These are phyloP conservation scores for Thymelicus sylvestris DNA, from an alignment of 2,888 invertebrate species.

Conservation along the genomic window DNA sequence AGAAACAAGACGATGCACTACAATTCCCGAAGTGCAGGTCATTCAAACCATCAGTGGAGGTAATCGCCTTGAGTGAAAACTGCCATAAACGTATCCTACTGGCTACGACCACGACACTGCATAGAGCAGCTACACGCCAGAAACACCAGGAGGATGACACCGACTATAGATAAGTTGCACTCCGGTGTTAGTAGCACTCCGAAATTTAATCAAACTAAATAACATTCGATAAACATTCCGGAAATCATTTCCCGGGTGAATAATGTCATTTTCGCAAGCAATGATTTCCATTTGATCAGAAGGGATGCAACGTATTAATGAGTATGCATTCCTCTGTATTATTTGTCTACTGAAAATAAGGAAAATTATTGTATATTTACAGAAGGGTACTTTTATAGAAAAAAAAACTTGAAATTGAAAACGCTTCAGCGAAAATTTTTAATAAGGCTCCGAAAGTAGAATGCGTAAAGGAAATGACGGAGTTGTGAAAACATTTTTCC, in stretches of 20 bases:
- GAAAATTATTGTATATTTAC: too few relatives aligned
- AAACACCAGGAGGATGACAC: conserved; percentile 16
- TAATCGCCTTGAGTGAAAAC: conserved; percentile 82
- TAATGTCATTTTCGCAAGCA: too few relatives aligned
- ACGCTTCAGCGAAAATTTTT: conserved; percentile 11
- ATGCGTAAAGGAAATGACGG: background rate
- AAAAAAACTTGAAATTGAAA: background rate
- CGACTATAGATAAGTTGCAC: too few relatives aligned
- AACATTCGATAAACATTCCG: too few relatives aligned
- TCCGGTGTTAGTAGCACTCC: too few relatives aligned
- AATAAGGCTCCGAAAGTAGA: conserved; percentile 41
- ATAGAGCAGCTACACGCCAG: conserved; percentile 49
- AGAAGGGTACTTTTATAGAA: too few relatives aligned
- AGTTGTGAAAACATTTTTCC: background rate
- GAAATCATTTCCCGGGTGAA: too few relatives aligned
- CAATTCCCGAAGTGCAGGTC: conserved; percentile 53
- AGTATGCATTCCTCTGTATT: too few relatives aligned
- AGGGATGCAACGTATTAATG: too few relatives aligned
- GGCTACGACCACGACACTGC: conserved; percentile 40
- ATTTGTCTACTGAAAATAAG: too few relatives aligned
- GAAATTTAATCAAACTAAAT: too few relatives aligned
- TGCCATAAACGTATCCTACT: conserved; percentile 74
- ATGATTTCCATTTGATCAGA: too few relatives aligned
- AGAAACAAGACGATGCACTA: conserved; percentile 73
- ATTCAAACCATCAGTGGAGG: conserved; percentile 62